phyloP scores from a whole-genome alignment of 1,140 invertebrate genomes.

The Lepidurus arcticus region DNA sequence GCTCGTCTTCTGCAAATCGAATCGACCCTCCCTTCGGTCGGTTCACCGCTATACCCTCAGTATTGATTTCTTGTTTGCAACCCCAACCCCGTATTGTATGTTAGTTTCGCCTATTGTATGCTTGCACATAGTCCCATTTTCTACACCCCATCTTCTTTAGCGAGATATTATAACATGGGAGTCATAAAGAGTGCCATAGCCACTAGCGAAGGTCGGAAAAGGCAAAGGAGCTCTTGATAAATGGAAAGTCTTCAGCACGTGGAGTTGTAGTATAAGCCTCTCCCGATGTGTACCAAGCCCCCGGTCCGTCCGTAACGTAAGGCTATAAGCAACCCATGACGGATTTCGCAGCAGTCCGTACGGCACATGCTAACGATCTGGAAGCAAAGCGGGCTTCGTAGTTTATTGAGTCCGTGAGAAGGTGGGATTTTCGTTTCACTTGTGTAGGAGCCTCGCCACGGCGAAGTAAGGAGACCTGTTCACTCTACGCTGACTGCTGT shows the following conservation, averaged over 20 bases:
- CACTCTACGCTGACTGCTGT: not conserved
- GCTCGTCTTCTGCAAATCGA: not conserved
- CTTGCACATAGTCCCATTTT: not conserved
- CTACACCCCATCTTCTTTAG: not conserved
- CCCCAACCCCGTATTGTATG: not conserved
- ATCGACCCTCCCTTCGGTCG: not conserved
- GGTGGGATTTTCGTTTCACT: slow-evolving; percentile 9
- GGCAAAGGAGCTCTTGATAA: slow-evolving; percentile 7
- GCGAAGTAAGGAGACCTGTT: not conserved
- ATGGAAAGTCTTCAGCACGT: slow-evolving; percentile 3
- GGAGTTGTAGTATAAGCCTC: not conserved
- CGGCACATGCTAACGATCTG: slow-evolving; percentile 7
- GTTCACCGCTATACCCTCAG: not conserved
- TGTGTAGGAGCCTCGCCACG: not conserved
- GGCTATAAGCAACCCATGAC: not conserved
- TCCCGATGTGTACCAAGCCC: not conserved
- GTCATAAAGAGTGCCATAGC: not conserved
- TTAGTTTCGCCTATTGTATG: slow-evolving; percentile 12
- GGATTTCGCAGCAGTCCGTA: not conserved
- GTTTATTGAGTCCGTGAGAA: not conserved
- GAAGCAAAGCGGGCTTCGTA: not conserved
- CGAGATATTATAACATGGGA: not conserved
- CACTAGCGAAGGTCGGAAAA: slow-evolving; percentile 1
- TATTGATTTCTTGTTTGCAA: slow-evolving; percentile 2
- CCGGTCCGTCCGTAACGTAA: not conserved